phyloP scores from a whole-genome alignment of 2,888 invertebrate species.

The Trypoxylon attenuatum region DNA sequence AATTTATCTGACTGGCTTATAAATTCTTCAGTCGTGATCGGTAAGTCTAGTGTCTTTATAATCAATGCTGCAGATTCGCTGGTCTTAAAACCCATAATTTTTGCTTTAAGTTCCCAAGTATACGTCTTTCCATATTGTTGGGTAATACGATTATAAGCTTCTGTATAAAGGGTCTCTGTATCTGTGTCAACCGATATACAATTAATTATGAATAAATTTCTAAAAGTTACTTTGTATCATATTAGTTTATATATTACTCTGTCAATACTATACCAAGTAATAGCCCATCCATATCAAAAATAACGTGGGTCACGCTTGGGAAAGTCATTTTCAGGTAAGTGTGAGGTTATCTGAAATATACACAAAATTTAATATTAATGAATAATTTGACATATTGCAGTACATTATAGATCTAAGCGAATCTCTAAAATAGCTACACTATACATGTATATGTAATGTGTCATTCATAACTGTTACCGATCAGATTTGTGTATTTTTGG shows the following conservation, averaged over 20 bases:
- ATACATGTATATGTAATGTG: no score
- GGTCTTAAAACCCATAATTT: conserved; percentile 83
- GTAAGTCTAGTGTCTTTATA: conserved; percentile 77
- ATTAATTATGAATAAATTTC: neutral
- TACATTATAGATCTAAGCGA: no score
- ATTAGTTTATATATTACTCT: no score
- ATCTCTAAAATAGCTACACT: no score
- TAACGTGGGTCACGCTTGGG: conserved; percentile 66
- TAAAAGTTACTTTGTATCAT: conserved; percentile 28
- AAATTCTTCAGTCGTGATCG: conserved; percentile 80
- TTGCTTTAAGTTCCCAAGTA: conserved; percentile 86
- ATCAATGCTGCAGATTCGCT: conserved; percentile 76
- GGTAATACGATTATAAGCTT: conserved; percentile 82
- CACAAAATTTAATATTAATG: no score
- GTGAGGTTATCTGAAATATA: no score
- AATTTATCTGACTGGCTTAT: conserved; percentile 67
- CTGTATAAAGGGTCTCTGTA: conserved; percentile 87
- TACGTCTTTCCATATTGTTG: conserved; percentile 83
- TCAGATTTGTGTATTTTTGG: no score
- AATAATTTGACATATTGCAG: no score
- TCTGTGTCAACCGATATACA: conserved; percentile 76
- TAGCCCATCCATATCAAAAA: conserved; percentile 71
- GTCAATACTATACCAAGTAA: conserved; percentile 69
- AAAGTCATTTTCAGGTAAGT: conserved; percentile 36
- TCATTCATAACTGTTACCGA: no score